Base-by-base conservation (phyloP, 2,888 invertebrate species). In the Pelosia muscerda region DNA sequence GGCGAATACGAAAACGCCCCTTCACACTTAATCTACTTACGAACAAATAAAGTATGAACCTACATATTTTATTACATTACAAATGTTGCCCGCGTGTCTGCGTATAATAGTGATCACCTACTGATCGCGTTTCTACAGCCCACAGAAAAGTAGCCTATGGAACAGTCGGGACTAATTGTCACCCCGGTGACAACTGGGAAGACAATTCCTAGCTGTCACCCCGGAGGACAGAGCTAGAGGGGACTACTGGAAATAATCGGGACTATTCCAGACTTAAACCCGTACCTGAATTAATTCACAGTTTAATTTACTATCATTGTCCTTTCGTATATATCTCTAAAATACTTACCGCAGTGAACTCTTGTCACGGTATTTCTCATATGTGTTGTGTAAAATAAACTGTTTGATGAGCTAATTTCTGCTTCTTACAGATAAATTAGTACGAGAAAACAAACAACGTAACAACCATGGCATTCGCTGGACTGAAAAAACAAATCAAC, bases 401-500 rank as follows among this genome's bases (percentile, higher is more conserved):
- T 55, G n/a, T 23, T 25, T 19, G 19, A 25, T 56, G 19, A 68
- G 19, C 55, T 56, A 22, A 19, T 63, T 64, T 74, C 60, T 76
- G 66, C 65, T 68, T 75, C 85, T 90, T 88, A 64, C 90, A 92
- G 92, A 85, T 85, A 75, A 74, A 71, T 75, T 77, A 74, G 73
- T 69, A 58, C 76, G 71, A 74, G 81, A 78, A 81, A 79, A 79
- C 83, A 78, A 73, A 76, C 84, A 84, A 85, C 81, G 76, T 75
- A 76, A 77, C 87, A 89, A 95, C 89, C 92, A 99, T 99, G 99
- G 99, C 99, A 95, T 98, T 99, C 94, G 99, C 99, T 86, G 99
- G 99, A 85, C 96, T 99, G 83, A 99, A 98, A 95, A 99, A 99
- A 95, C 99, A 99, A 95, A 98, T 99, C 92, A 99, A 99, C 96